phyloP scores from a whole-genome alignment of 2,797 vertebrate species.

The Schizopygopsis pylzovi region DNA sequence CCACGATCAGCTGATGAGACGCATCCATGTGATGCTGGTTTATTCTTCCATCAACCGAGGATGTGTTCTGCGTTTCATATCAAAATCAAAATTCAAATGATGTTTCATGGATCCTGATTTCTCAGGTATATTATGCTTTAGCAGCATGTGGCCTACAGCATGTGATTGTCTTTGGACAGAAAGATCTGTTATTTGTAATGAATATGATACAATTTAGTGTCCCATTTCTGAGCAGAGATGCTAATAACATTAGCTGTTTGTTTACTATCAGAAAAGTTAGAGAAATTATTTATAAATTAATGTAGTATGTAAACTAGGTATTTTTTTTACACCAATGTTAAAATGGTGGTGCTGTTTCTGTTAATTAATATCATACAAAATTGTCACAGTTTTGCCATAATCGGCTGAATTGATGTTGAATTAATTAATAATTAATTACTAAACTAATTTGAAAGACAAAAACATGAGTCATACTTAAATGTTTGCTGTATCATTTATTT shows the following conservation, averaged over 20 bases:
- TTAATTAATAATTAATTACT: background rate
- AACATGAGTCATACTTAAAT: background rate
- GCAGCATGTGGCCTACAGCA: constrained; percentile 9
- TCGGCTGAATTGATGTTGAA: background rate
- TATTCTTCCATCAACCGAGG: background rate
- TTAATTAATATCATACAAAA: background rate
- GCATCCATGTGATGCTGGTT: background rate
- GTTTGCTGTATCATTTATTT: background rate
- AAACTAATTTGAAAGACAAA: background rate
- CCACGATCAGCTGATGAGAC: constrained; percentile 12
- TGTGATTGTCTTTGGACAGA: background rate
- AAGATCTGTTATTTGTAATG: background rate
- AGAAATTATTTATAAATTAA: background rate
- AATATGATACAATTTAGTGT: background rate
- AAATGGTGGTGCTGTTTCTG: background rate
- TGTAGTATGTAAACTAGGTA: background rate
- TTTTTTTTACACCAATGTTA: background rate
- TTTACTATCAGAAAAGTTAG: background rate
- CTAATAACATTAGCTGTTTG: background rate
- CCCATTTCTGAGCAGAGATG: background rate
- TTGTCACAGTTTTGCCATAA: background rate
- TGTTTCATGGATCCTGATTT: background rate
- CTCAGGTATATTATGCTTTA: background rate
- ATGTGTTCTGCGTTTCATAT: background rate
- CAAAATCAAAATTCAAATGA: background rate